phyloP scores from a whole-genome alignment of 2,797 vertebrate genomes.

The Cynodonichthys magdalenae region DNA sequence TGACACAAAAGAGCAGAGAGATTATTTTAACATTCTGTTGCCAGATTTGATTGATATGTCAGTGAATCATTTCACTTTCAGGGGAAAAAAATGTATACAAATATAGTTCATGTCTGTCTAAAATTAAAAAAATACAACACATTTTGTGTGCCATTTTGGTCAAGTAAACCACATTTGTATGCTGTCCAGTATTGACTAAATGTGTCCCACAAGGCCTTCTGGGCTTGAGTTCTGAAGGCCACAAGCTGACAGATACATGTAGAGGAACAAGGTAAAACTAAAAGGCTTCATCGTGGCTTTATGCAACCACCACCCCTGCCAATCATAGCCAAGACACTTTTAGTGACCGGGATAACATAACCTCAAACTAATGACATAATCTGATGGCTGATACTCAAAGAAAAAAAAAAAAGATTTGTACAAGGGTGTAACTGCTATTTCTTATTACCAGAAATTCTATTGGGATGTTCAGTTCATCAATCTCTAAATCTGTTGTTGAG shows the following conservation, averaged over 20 bases:
- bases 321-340: conserved; percentile 68
- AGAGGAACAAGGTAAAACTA: conserved; percentile 55
- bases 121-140: conserved; percentile 52
- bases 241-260: conserved; percentile 75
- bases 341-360: conserved; percentile 67
- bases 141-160: conserved; percentile 58
- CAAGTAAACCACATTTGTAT: conserved; percentile 71
- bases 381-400: conserved; percentile 60
- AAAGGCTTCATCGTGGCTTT: conserved; percentile 65
- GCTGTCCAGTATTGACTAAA: conserved; percentile 72
- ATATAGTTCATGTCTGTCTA: conserved; percentile 29
- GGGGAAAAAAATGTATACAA: conserved; percentile 54
- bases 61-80: conserved; percentile 54
- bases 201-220: conserved; percentile 51
- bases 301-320: conserved; percentile 63
- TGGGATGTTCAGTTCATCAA: conserved; percentile 50
- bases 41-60: conserved; percentile 65
- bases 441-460: conserved; percentile 50
- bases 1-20: conserved; percentile 45
- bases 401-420: conserved; percentile 54
- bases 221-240: conserved; percentile 67
- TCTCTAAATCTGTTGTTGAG: conserved; percentile 37
- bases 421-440: conserved; percentile 55
- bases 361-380: conserved; percentile 72
- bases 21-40: conserved; percentile 30